Percentiles rank a stretch among this genome's conserved stretches.
These are phyloP conservation scores for Malurus melanocephalus DNA, from an alignment of 2,113 vertebrate species.

Conservation along the genomic window DNA sequence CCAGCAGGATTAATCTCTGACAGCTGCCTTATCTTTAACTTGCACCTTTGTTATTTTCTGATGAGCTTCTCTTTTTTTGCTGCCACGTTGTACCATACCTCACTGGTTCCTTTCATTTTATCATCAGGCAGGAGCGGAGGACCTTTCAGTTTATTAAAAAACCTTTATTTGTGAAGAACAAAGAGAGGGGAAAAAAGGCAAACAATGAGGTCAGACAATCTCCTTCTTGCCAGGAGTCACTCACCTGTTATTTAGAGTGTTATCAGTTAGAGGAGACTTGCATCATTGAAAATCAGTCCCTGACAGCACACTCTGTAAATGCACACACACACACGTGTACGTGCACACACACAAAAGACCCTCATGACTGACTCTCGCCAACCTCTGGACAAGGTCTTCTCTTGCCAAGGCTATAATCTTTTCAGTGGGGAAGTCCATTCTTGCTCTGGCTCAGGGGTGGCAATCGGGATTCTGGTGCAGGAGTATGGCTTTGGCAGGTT, in stretches of 20 bases:
- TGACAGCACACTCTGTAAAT: conserved; percentile 71
- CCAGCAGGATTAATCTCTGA: conserved; percentile 99
- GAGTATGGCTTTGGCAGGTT: not conserved
- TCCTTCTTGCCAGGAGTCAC: conserved; percentile 96
- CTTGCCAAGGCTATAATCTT: conserved; percentile 71
- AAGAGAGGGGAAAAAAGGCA: conserved; percentile 88
- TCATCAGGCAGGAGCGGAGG: conserved; percentile 89
- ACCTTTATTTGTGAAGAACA: conserved; percentile 99
- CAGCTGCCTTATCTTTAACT: conserved; percentile 99
- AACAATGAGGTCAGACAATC: conserved; percentile 99
- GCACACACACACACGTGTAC: not conserved
- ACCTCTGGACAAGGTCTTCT: conserved; percentile 78
- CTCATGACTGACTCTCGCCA: conserved; percentile 76
- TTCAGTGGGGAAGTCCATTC: not conserved
- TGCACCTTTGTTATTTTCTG: conserved; percentile 99
- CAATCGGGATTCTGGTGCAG: not conserved
- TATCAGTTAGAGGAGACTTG: conserved; percentile 87
- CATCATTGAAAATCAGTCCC: conserved; percentile 75
- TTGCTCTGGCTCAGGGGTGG: not conserved
- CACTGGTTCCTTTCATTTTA: conserved; percentile 99
- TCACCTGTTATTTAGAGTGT: conserved; percentile 98
- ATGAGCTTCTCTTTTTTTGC: conserved; percentile 95
- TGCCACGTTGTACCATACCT: conserved; percentile 97
- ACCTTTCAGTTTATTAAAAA: conserved; percentile 99
- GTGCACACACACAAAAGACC: conserved; percentile 4